Evolutionary conservation across 2,888 invertebrate genomes (phyloP).

Genomic region (Aproaerema taeniolella): DNA sequence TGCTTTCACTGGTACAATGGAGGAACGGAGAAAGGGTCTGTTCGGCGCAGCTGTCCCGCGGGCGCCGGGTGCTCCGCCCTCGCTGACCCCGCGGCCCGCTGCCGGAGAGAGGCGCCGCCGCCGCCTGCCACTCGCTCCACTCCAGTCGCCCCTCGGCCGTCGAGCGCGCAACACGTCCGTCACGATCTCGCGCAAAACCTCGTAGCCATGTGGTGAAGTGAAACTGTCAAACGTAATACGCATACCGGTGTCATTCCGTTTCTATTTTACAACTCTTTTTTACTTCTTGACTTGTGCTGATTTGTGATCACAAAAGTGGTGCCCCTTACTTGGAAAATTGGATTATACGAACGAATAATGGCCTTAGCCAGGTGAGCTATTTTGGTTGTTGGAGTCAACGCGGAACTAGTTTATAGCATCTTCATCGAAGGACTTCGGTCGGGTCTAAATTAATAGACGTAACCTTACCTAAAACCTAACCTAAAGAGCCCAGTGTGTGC

Average conservation of each 20-base stretch:
- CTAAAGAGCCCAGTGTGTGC: too few species aligned
- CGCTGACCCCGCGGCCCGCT: conserved; percentile 49
- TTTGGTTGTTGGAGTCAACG: conserved; percentile 73
- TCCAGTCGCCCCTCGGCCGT: conserved; percentile 64
- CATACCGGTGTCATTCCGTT: conserved; percentile 54
- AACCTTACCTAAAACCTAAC: too few species aligned
- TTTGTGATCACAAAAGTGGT: conserved; percentile 66
- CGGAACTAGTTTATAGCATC: conserved; percentile 72
- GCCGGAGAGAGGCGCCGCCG: conserved; percentile 30
- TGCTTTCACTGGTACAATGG: conserved; percentile 61
- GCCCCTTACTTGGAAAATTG: conserved; percentile 68
- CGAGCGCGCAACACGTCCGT: conserved; percentile 55
- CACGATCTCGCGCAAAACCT: conserved; percentile 45
- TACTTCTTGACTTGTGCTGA: conserved; percentile 44
- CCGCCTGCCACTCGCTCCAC: conserved; percentile 14
- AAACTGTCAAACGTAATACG: conserved; percentile 74
- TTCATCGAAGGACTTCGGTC: conserved; percentile 61
- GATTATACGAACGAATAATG: conserved; percentile 75
- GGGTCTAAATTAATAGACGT: too few species aligned
- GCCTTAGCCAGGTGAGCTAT: conserved; percentile 78
- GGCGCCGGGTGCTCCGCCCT: conserved; percentile 63
- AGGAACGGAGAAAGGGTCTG: conserved; percentile 64
- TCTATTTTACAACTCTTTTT: conserved; percentile 42
- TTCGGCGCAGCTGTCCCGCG: conserved; percentile 69
- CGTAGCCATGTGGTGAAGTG: conserved; percentile 74